phyloP scores from a whole-genome alignment of 1,140 invertebrate genomes.

The Kradibia gibbosae region DNA sequence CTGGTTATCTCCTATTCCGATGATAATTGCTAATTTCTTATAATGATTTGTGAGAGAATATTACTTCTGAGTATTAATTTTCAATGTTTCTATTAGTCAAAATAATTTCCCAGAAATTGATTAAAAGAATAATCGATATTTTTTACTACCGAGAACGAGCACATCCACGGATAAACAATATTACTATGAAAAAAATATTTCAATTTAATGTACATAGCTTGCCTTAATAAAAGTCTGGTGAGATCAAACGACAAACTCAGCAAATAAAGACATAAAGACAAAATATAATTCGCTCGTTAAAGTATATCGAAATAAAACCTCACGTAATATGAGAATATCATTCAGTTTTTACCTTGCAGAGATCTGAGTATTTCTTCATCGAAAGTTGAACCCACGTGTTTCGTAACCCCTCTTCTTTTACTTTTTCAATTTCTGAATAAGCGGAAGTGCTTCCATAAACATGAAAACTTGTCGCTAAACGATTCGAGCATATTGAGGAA shows the following conservation, averaged over 20 bases:
- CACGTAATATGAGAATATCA: slow-evolving; percentile 1
- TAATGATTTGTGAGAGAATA: neutral
- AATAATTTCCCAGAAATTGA: slow-evolving; percentile 2
- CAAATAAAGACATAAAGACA: slow-evolving; percentile 35
- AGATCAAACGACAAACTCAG: slow-evolving; percentile 11
- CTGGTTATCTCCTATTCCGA: neutral
- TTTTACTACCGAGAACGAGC: neutral
- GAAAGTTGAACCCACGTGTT: slow-evolving; percentile 11
- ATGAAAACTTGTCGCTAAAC: neutral
- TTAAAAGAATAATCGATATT: slow-evolving; percentile 5
- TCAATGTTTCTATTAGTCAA: neutral
- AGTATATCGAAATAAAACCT: slow-evolving; percentile 36
- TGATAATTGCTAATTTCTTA: neutral
- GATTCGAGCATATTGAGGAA: neutral
- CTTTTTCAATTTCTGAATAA: too few species aligned
- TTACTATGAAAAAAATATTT: slow-evolving; percentile 5
- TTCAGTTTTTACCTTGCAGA: neutral
- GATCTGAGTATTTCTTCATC: slow-evolving; percentile 10
- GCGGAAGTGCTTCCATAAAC: too few species aligned
- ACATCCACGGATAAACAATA: neutral
- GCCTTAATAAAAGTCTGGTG: slow-evolving; percentile 11
- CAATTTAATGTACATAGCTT: slow-evolving; percentile 14
- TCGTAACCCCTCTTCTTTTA: neutral
- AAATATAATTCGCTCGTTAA: slow-evolving; percentile 41
- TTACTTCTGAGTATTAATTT: neutral